Evolutionary conservation across 2,797 vertebrate species (phyloP).

Genomic region (Anguilla anguilla): DNA sequence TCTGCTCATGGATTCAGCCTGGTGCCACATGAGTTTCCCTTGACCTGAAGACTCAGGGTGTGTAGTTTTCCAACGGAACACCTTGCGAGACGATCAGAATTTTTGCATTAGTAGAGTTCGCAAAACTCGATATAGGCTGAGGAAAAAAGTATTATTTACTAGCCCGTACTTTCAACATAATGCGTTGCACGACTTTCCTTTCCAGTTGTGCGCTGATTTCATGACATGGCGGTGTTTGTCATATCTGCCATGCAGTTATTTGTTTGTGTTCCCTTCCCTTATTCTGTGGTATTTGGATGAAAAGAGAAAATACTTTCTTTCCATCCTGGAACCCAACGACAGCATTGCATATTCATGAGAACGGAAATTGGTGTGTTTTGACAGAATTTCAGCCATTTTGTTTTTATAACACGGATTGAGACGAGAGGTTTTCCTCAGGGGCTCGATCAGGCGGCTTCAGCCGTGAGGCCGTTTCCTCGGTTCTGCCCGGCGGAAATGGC

Average conservation of each 20-base stretch:
- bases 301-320: neutral
- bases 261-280: neutral
- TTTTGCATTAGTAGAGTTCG: neutral
- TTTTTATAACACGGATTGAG: conserved; percentile 25
- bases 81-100: neutral
- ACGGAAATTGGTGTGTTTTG: conserved; percentile 46
- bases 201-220: neutral
- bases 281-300: conserved; percentile 8
- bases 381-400: conserved; percentile 35
- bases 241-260: neutral
- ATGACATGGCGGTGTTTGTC: neutral
- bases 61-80: neutral
- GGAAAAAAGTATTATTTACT: neutral
- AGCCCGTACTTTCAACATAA: neutral
- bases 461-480: conserved; percentile 48
- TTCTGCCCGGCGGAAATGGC: conserved; percentile 46
- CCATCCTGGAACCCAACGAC: conserved; percentile 46
- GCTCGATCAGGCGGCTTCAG: conserved; percentile 18
- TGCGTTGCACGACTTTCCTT: neutral
- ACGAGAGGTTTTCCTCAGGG: neutral
- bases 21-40: neutral
- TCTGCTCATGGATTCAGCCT: neutral
- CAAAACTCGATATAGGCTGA: neutral
- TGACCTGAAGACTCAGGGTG: conserved; percentile 7
- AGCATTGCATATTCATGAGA: conserved; percentile 58